Conservation (phyloP, 2,113 vertebrate species). For the Petaurus breviceps region DNA sequence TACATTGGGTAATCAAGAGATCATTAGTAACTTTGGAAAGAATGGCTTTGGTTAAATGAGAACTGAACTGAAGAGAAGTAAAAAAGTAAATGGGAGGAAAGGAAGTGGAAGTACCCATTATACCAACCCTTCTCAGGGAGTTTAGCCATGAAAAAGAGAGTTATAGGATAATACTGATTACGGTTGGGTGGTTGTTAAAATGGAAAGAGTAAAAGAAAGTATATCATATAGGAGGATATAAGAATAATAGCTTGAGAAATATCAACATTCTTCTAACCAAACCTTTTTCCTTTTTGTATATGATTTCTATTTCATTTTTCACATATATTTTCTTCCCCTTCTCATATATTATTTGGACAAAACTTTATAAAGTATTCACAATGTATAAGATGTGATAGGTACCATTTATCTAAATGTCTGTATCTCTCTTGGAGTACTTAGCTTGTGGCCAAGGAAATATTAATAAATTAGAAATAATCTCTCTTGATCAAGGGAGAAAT, state of each 20-base stretch:
- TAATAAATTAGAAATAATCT: neutral
- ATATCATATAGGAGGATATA: neutral
- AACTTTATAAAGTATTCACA: neutral
- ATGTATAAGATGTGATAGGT: neutral
- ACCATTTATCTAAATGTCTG: neutral
- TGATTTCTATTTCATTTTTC: neutral
- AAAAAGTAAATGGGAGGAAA: neutral
- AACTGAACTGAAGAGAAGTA: neutral
- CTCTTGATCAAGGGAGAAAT: neutral
- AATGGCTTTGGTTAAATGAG: neutral
- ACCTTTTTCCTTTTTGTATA: neutral
- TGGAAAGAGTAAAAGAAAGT: neutral
- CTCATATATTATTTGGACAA: neutral
- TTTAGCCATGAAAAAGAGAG: neutral
- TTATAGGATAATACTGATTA: neutral
- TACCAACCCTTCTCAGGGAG: neutral
- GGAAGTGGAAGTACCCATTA: neutral
- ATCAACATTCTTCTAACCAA: neutral
- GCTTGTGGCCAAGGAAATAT: constrained; percentile 20
- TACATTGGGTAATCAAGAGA: neutral
- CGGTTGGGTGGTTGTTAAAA: neutral
- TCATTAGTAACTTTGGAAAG: neutral
- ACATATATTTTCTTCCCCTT: neutral
- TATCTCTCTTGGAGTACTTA: constrained; percentile 16
- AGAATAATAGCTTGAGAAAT: neutral